A percentile compares a stretch with the other conserved stretches of the same genome.
Conservation (phyloP, 2,797 vertebrate species). For the Geotria australis region DNA sequence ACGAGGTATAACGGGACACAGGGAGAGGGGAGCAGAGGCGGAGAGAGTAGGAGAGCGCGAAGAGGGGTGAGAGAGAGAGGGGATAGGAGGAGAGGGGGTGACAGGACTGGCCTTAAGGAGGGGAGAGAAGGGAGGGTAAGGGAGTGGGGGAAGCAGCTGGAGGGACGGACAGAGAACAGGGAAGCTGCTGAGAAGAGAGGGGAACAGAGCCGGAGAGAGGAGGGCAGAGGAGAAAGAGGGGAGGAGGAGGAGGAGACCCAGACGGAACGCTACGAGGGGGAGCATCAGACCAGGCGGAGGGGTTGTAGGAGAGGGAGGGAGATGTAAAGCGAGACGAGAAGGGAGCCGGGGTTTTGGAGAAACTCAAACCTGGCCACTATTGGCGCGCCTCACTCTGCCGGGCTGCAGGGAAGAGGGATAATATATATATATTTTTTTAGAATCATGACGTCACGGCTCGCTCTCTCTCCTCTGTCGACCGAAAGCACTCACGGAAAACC, state of each 20-base stretch:
- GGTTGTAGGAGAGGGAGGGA: conserved; percentile 6
- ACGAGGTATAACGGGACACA: no score
- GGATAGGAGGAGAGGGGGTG: neutral
- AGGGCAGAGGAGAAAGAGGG: neutral
- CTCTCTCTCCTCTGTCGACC: no score
- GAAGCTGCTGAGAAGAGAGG: neutral
- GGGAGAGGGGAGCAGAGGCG: no score
- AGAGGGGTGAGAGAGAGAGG: neutral
- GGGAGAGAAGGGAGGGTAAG: neutral
- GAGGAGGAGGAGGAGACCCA: neutral
- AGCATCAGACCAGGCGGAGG: neutral
- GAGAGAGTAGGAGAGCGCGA: no score
- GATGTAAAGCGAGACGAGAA: neutral
- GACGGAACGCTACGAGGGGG: neutral
- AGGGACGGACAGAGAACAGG: neutral
- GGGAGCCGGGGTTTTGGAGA: neutral
- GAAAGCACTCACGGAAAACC: no score
- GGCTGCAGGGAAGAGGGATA: no score
- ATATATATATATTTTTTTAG: no score
- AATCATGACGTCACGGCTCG: no score
- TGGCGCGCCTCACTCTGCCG: no score
- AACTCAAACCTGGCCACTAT: no score
- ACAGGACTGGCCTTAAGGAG: no score
- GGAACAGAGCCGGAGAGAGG: neutral
- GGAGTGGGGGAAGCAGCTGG: neutral